Percentiles rank a stretch among this genome's conserved stretches.
These are phyloP conservation scores for Rambutsinella grinnellia DNA, from an alignment of 2,888 invertebrate genomes.

Conservation along the genomic window DNA sequence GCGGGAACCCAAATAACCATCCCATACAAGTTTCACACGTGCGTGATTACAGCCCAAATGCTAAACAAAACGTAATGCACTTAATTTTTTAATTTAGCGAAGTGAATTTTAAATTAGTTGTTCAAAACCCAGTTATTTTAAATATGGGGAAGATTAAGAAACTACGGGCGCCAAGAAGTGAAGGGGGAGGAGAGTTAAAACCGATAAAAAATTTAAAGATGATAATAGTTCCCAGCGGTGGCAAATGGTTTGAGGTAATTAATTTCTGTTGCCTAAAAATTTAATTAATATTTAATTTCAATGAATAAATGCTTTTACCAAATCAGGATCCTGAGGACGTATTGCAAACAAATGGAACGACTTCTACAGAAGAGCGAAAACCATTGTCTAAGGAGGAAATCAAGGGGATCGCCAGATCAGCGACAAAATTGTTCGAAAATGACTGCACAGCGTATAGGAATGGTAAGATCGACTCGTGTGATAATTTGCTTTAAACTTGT, in stretches of 20 bases:
- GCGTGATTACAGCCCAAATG: no score
- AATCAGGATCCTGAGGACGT: background rate
- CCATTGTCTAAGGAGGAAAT: slow-evolving; percentile 32
- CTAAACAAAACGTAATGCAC: no score
- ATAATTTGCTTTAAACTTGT: background rate
- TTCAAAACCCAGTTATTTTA: no score
- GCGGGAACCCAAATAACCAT: no score
- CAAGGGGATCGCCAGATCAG: slow-evolving; percentile 30
- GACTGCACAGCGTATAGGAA: slow-evolving; percentile 53
- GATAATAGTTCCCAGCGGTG: slow-evolving; percentile 28
- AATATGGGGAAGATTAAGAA: no score
- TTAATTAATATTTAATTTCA: no score
- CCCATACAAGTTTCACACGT: no score
- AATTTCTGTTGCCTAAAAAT: background rate
- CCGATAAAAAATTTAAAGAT: slow-evolving; percentile 13
- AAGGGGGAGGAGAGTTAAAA: background rate
- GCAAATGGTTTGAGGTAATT: slow-evolving; percentile 41
- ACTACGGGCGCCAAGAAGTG: slow-evolving; percentile 12
- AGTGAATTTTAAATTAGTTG: no score
- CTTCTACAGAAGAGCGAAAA: no score
- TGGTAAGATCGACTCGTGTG: slow-evolving; percentile 42
- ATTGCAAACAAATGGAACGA: no score
- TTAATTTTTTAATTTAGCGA: no score
- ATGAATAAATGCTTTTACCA: background rate
- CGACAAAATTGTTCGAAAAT: slow-evolving; percentile 37